Evolutionary conservation across 2,113 vertebrate species (phyloP), one percentile per base, ranked within the genome.

Genomic region (Sinocyclocheilus rhinocerous): DNA sequence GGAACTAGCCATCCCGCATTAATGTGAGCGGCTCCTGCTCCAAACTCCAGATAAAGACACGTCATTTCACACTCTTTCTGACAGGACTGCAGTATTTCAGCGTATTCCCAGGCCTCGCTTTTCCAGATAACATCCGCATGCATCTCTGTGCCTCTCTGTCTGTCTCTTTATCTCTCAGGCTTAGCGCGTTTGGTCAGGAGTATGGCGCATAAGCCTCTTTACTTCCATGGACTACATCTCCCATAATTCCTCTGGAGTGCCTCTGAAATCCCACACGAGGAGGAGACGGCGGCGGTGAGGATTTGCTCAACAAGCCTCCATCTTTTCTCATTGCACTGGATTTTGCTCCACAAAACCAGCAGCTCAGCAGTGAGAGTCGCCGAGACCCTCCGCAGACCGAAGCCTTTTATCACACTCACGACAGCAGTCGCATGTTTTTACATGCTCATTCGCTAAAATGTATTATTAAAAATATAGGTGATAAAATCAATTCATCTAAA

Each of bases 211-310:
- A 76, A 84, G 72, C 83, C 9, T 57, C 83, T 84, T 61, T 76
- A 20, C 55, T 59, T 59, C 29, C 57, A 22, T 20, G 39, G 36
- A 84, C 83, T 63, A 63, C 83, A 84, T 84, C 61, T 76, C 83
- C 83, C 83, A 84, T 84, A 76, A 84, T 84, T 76, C 83, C 83
- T 48, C 72, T 65, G 55, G 61, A 84, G 83, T 61, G 73, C n/a
- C 4, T 26, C 9, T 73, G 52, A 84, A 76, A 76, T 76, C 83
- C 72, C 83, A 75, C 50, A 24, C 5, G 3, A 61, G n/a, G 36
- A 59, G 18, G 36, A 7, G 50, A 33, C 6, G 65, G 83, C 70
- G 18, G 75, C 45, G 11, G 26, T 12, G 10, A 59, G 70, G 83
- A 57, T 78, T 78, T 78, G 18, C 52, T 33, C 16, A 78, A 78